These are phyloP conservation scores for Boloria selene DNA, from an alignment of 2,888 invertebrate genomes.

Conservation along the genomic window DNA sequence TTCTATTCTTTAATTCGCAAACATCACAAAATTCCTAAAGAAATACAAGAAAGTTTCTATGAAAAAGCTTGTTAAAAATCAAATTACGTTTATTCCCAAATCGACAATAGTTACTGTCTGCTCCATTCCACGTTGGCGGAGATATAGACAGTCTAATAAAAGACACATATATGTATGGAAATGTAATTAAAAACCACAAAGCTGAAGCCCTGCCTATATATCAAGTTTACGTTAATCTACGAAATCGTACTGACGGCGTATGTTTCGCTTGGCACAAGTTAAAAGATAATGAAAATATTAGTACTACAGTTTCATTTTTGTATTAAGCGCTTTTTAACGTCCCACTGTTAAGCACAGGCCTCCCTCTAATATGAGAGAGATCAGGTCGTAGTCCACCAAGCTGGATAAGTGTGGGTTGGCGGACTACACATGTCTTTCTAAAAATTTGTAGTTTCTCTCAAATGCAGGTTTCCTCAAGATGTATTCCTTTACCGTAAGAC, in stretches of 20 bases:
- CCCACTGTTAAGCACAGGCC: no score
- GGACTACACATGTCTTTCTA: no score
- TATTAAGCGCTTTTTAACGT: no score
- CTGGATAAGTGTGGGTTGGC: no score
- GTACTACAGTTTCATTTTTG: neutral
- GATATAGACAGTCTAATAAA: conserved; percentile 19
- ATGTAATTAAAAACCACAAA: conserved; percentile 31
- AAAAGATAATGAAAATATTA: neutral
- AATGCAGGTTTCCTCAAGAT: no score
- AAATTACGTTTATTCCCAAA: conserved; percentile 15
- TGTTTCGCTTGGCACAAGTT: conserved; percentile 16
- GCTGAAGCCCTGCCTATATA: conserved; percentile 27
- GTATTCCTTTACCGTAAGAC: no score
- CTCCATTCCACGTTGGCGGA: conserved; percentile 12
- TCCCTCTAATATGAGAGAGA: no score
- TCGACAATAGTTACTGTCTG: conserved; percentile 8
- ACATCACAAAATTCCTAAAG: conserved; percentile 5
- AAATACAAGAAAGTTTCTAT: conserved; percentile 10
- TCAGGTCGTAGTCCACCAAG: no score
- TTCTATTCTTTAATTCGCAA: neutral
- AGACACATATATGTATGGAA: conserved; percentile 15
- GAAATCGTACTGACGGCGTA: conserved; percentile 47
- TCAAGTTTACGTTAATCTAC: conserved; percentile 55
- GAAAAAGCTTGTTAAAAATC: conserved; percentile 15
- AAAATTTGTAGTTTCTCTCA: no score